These are phyloP conservation scores for Corythoichthys intestinalis DNA, from an alignment of 2,113 vertebrate genomes.

Conservation along the genomic window DNA sequence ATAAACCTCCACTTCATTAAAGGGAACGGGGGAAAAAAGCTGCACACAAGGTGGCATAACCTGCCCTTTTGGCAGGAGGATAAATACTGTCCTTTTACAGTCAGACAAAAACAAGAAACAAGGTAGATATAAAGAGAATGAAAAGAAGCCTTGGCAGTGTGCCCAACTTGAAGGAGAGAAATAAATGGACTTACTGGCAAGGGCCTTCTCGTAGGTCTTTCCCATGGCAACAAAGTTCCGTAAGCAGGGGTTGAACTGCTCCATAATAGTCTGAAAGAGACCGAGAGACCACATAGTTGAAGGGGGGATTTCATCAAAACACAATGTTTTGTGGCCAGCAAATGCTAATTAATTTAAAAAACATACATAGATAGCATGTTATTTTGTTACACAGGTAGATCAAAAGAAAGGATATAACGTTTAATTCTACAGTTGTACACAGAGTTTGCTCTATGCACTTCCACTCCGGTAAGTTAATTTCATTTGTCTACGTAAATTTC, in stretches of 20 bases:
- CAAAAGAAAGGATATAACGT: too few species aligned
- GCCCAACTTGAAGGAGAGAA: constrained; percentile 36
- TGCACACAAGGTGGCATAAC: constrained; percentile 34
- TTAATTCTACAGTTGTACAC: too few species aligned
- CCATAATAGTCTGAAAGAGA: constrained; percentile 90
- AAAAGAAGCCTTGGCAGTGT: constrained; percentile 43
- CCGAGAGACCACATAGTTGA: constrained; percentile 24
- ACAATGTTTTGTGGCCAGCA: background rate
- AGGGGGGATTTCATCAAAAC: background rate
- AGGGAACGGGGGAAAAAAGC: constrained; percentile 8
- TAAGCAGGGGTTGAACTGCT: constrained; percentile 98
- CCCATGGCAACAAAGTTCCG: constrained; percentile 99
- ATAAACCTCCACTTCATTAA: constrained; percentile 15
- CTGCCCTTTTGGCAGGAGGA: constrained; percentile 25
- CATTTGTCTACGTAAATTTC: too few species aligned
- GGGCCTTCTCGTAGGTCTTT: constrained; percentile 98
- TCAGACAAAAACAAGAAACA: constrained; percentile 5
- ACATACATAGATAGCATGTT: too few species aligned
- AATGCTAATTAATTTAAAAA: background rate
- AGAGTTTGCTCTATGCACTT: too few species aligned
- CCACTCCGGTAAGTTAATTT: too few species aligned
- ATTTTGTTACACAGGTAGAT: too few species aligned
- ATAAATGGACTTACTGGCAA: constrained; percentile 84
- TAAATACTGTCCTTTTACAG: constrained; percentile 38
- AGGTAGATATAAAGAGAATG: constrained; percentile 16